Conservation (phyloP, 2,113 vertebrate genomes). For the Austrofundulus limnaeus region DNA sequence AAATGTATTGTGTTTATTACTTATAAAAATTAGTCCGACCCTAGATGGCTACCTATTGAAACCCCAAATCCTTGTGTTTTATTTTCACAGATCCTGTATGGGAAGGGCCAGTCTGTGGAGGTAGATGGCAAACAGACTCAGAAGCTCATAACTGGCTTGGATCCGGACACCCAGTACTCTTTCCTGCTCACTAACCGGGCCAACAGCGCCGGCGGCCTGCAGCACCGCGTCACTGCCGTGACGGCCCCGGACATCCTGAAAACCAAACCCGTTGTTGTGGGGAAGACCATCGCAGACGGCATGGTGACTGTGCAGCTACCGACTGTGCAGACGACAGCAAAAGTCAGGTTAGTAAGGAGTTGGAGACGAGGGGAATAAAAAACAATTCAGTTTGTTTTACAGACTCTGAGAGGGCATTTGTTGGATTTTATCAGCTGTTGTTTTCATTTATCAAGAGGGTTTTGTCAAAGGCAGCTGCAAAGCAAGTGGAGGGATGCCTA, state of each 20-base stretch:
- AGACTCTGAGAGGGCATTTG: neutral
- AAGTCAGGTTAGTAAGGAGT: conserved; percentile 85
- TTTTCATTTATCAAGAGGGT: conserved; percentile 19
- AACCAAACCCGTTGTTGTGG: conserved; percentile 90
- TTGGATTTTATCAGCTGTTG: neutral
- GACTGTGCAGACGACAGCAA: conserved; percentile 86
- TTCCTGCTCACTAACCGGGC: conserved; percentile 95
- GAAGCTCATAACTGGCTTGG: conserved; percentile 90
- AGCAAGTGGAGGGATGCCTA: conserved; percentile 39
- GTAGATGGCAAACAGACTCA: conserved; percentile 93
- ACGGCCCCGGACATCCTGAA: conserved; percentile 92
- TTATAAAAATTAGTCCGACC: too few relatives aligned
- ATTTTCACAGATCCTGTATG: conserved; percentile 88
- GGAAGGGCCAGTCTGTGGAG: conserved; percentile 91
- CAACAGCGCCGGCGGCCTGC: conserved; percentile 92
- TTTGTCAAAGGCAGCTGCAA: conserved; percentile 41
- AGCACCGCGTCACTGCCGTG: conserved; percentile 91
- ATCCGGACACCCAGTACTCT: conserved; percentile 93
- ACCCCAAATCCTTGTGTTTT: neutral
- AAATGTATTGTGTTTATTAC: too few relatives aligned
- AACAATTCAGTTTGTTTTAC: neutral
- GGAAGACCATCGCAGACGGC: conserved; percentile 92
- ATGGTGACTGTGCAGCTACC: conserved; percentile 96
- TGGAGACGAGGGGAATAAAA: neutral
- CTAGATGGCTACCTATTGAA: too few relatives aligned